These are phyloP conservation scores for Lasioglossum albipes DNA, from an alignment of 1,140 invertebrate genomes.

Conservation along the genomic window DNA sequence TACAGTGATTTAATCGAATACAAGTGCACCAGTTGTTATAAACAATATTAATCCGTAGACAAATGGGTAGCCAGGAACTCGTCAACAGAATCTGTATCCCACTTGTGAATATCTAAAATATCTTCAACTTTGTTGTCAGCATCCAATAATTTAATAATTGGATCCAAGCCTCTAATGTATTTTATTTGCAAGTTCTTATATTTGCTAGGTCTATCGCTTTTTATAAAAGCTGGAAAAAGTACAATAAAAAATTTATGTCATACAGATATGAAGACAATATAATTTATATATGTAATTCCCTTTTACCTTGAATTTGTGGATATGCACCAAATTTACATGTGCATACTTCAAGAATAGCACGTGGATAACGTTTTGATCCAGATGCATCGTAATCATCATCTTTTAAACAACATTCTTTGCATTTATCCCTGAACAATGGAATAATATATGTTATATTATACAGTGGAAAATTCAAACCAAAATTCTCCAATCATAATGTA, in stretches of 20 bases:
- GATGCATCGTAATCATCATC: constrained; percentile 84
- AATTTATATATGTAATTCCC: not conserved
- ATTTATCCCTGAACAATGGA: constrained; percentile 83
- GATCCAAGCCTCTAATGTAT: constrained; percentile 94
- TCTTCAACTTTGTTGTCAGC: constrained; percentile 90
- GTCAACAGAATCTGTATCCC: constrained; percentile 97
- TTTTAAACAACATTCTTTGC: constrained; percentile 86
- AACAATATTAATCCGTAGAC: constrained; percentile 73
- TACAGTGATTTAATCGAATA: constrained; percentile 15
- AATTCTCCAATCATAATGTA: not conserved
- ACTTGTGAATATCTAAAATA: constrained; percentile 95
- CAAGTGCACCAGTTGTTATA: constrained; percentile 16
- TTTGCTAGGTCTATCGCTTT: constrained; percentile 90
- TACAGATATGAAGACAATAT: not conserved
- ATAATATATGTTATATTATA: not conserved
- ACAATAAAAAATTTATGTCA: not conserved
- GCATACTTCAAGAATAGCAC: constrained; percentile 94
- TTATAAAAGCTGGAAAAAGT: constrained; percentile 89
- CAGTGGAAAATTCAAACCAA: not conserved
- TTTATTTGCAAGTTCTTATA: constrained; percentile 94
- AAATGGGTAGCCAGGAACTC: constrained; percentile 95
- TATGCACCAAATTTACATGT: constrained; percentile 97
- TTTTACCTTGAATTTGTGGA: constrained; percentile 93
- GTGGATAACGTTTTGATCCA: constrained; percentile 87
- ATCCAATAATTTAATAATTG: constrained; percentile 94